Evolutionary conservation across 2,113 vertebrate genomes (phyloP).

Genomic region (Tamias sibiricus): DNA sequence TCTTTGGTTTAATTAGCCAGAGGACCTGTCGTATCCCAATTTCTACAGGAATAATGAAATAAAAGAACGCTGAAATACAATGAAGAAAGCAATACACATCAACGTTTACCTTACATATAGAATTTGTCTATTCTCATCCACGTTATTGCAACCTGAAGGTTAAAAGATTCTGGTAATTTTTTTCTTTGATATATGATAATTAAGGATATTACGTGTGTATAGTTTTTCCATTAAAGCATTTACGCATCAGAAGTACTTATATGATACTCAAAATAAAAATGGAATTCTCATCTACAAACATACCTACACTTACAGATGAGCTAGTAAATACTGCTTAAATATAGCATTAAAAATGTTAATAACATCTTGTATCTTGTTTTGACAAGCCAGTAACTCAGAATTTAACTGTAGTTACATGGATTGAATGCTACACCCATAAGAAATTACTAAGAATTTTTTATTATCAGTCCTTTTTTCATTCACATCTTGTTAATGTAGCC

Average conservation of each 20-base stretch:
- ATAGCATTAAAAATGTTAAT: constrained; percentile 56
- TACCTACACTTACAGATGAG: constrained; percentile 32
- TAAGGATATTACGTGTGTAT: constrained; percentile 1
- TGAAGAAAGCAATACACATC: neutral
- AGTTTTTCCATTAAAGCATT: constrained; percentile 59
- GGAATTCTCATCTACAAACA: constrained; percentile 54
- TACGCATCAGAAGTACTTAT: constrained; percentile 47
- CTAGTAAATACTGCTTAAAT: constrained; percentile 59
- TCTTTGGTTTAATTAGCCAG: constrained; percentile 74
- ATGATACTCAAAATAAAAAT: constrained; percentile 66
- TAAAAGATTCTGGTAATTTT: constrained; percentile 41
- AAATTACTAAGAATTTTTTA: constrained; percentile 10
- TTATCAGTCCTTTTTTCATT: constrained; percentile 43
- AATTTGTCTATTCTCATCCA: neutral
- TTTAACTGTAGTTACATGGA: neutral
- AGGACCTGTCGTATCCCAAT: constrained; percentile 23
- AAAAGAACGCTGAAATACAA: constrained; percentile 3
- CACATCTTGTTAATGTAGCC: constrained; percentile 54
- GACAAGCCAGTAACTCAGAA: neutral
- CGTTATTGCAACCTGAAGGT: constrained; percentile 7
- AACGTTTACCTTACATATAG: neutral
- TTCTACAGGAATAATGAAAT: constrained; percentile 67
- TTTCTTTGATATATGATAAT: constrained; percentile 57
- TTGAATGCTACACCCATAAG: neutral
- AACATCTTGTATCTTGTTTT: constrained; percentile 33